Evolutionary conservation across 2,888 invertebrate genomes (phyloP), one percentile per base, ranked within the genome.

Genomic region (Autographa gamma): DNA sequence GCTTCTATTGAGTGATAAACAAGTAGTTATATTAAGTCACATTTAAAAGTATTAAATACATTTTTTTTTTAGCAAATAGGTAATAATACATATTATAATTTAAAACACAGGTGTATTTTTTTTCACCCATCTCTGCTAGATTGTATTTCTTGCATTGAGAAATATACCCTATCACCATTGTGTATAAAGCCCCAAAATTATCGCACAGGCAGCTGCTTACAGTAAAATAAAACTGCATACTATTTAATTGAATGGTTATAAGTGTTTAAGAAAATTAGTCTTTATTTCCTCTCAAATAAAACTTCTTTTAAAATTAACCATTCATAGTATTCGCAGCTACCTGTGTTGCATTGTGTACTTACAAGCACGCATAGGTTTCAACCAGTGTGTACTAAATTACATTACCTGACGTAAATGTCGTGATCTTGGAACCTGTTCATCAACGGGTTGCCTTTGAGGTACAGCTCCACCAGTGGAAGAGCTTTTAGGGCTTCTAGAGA

Each of bases 371-470:
- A 32, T 61, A 70, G 75, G 63, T 77, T 80, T 77, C 79, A 82
- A 81, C 74, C 80, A 74, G 69, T 72, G 25, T 67, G 71, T 76
- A 80, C 64, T 73, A 73, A 67, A 72, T 80, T 80, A 82, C 93
- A 91, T 97, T 98, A 98, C 98, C 98, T 98, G 96, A 98, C 96
- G 89, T 98, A 99, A 43, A 96, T 93, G 71, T 96, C 96, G 89
- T 97, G 97, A 86, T 97, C 97, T 90, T 96, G 97, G 94, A 97
- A 98, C 93, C 97, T 97, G 88, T 97, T 97, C 93, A 97, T 97
- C 68, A 98, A 88, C 0, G 98, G 98, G 93, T 98, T 98, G 82
- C 97, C 98, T 90, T 97, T 97, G 80, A 99, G 93, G 66, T 97
- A 96, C 66, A 99, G 91, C 89, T 98, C 98, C 16, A 97, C 95